These are phyloP conservation scores for Acleris sparsana DNA, from an alignment of 2,888 invertebrate genomes.

Conservation along the genomic window DNA sequence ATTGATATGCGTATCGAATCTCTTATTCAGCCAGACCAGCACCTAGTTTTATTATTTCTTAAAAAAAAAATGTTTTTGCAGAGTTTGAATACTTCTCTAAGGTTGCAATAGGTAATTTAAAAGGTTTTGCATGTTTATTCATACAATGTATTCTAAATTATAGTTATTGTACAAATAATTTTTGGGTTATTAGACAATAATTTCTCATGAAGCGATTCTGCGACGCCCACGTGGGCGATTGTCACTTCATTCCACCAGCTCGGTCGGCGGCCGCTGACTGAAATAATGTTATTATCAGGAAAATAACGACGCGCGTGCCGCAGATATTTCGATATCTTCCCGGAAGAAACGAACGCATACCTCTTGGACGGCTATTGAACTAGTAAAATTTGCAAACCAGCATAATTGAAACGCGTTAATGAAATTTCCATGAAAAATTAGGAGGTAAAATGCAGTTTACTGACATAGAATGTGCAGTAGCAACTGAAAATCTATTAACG, in stretches of 20 bases:
- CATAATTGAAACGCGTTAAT: too few species aligned
- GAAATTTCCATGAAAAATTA: too few species aligned
- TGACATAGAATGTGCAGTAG: too few species aligned
- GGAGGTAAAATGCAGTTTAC: too few species aligned
- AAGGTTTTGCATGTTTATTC: too few species aligned
- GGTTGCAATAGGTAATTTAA: too few species aligned
- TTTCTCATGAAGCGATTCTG: constrained; percentile 21
- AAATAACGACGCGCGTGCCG: constrained; percentile 16
- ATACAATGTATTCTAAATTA: neutral
- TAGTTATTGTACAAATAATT: constrained; percentile 16
- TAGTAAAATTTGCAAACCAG: too few species aligned
- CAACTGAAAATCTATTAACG: too few species aligned
- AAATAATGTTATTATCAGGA: constrained; percentile 30
- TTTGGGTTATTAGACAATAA: constrained; percentile 13
- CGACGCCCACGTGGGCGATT: constrained; percentile 27
- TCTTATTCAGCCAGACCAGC: too few species aligned
- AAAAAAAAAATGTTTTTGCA: too few species aligned
- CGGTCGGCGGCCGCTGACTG: constrained; percentile 14
- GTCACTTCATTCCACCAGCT: constrained; percentile 22
- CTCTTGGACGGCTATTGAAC: neutral
- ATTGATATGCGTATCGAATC: neutral
- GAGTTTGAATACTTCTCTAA: too few species aligned
- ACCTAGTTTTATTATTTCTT: too few species aligned
- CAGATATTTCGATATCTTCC: constrained; percentile 22
- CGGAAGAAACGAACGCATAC: constrained; percentile 7